These are phyloP conservation scores for Phymatocera aterrima DNA, from an alignment of 2,888 invertebrate species.

Conservation along the genomic window DNA sequence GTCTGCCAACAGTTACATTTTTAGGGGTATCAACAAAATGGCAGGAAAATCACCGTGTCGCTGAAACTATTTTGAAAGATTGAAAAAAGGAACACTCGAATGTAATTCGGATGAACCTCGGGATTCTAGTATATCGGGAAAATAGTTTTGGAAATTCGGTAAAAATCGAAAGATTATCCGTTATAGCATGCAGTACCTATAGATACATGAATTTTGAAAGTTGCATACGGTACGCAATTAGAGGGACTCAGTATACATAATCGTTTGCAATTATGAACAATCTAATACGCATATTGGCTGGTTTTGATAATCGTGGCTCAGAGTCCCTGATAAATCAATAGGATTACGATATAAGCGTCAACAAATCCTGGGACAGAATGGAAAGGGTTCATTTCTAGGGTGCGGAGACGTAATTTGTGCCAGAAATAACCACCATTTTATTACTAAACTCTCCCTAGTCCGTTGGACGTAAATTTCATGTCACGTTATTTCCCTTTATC, in stretches of 20 bases:
- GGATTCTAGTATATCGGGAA: no score
- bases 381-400: conserved; percentile 12
- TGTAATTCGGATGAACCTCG: no score
- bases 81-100: no score
- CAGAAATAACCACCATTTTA: conserved; percentile 9
- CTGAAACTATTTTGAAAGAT: no score
- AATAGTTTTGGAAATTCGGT: no score
- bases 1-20: no score
- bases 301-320: conserved; percentile 62
- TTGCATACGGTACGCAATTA: conserved; percentile 47
- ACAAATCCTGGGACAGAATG: conserved; percentile 46
- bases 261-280: conserved; percentile 63
- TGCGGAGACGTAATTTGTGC: neutral
- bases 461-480: conserved; percentile 1
- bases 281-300: neutral
- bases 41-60: no score
- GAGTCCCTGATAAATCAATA: conserved; percentile 61
- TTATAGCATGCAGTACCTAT: no score
- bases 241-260: conserved; percentile 58
- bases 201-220: neutral
- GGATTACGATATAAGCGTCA: conserved; percentile 59
- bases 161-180: no score
- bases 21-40: no score
- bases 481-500: neutral
- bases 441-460: neutral